phyloP scores from a whole-genome alignment of 2,888 invertebrate genomes.

The Oxycera nigricornis region DNA sequence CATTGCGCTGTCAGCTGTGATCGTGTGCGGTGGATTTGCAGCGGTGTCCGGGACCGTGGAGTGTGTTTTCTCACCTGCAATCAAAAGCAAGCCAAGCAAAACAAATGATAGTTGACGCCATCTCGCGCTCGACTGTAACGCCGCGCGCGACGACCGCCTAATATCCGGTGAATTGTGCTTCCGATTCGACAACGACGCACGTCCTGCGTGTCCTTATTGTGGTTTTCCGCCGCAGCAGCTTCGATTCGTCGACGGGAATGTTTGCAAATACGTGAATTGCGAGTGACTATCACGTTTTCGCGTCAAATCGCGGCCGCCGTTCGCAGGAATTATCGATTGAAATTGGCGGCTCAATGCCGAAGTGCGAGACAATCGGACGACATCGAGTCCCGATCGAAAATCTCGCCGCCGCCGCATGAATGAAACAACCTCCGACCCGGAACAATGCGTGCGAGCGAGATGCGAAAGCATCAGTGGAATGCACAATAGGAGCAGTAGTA shows the following conservation, averaged over 20 bases:
- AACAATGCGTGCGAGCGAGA: not conserved
- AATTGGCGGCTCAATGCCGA: slow-evolving; percentile 26
- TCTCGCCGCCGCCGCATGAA: slow-evolving; percentile 18
- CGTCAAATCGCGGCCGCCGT: not conserved
- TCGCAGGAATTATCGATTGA: slow-evolving; percentile 22
- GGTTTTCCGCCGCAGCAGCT: no score
- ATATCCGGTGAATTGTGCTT: no score
- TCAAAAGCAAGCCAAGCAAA: no score
- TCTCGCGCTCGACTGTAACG: no score
- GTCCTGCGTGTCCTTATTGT: no score
- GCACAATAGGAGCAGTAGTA: not conserved
- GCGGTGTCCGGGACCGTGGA: not conserved
- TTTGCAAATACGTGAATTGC: not conserved
- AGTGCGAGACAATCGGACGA: slow-evolving; percentile 8
- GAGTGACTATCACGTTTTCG: not conserved
- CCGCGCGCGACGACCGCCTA: no score
- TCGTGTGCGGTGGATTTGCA: not conserved
- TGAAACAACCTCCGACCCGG: not conserved
- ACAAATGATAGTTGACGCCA: no score
- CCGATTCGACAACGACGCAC: no score
- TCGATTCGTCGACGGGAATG: not conserved
- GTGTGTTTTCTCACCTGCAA: no score
- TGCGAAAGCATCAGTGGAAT: not conserved
- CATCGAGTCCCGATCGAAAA: not conserved
- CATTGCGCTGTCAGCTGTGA: slow-evolving; percentile 39